Conservation (phyloP, 2,888 invertebrate genomes). For the Heteromyza rotundicornis region DNA sequence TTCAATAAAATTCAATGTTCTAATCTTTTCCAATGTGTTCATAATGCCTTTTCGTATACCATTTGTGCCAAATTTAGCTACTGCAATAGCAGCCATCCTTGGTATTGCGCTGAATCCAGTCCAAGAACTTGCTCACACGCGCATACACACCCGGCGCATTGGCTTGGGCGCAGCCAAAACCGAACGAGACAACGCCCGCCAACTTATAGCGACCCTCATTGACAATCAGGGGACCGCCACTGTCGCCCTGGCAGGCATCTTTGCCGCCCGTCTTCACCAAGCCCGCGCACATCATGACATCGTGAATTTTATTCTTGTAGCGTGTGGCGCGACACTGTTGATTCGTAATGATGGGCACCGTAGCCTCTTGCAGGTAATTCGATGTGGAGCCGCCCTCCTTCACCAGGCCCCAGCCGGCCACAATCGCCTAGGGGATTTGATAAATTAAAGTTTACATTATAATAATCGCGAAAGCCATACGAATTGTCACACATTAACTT, state of each 20-base stretch:
- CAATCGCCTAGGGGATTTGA: constrained; percentile 46
- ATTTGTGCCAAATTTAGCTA: constrained; percentile 29
- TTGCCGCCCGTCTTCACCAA: constrained; percentile 55
- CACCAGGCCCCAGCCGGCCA: constrained; percentile 59
- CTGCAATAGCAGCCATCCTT: constrained; percentile 53
- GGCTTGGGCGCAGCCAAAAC: constrained; percentile 56
- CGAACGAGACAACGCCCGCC: constrained; percentile 58
- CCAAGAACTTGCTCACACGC: constrained; percentile 53
- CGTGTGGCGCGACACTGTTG: constrained; percentile 51
- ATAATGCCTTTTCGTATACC: not conserved
- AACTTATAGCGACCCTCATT: constrained; percentile 51
- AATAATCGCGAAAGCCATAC: not conserved
- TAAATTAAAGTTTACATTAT: not conserved
- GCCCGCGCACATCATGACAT: constrained; percentile 61
- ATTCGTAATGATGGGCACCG: constrained; percentile 57
- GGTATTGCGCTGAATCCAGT: constrained; percentile 54
- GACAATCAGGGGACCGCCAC: constrained; percentile 58
- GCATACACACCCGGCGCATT: constrained; percentile 60
- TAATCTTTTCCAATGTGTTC: too few relatives aligned
- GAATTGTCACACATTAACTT: too few relatives aligned
- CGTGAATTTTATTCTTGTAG: constrained; percentile 54
- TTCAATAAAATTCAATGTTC: too few relatives aligned
- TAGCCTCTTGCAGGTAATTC: constrained; percentile 54
- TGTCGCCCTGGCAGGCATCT: constrained; percentile 61
- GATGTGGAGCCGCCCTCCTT: constrained; percentile 54